A percentile compares a stretch with the other conserved stretches of the same genome.
These are phyloP conservation scores for Ophion costatus DNA, from an alignment of 2,888 invertebrate genomes.

Conservation along the genomic window DNA sequence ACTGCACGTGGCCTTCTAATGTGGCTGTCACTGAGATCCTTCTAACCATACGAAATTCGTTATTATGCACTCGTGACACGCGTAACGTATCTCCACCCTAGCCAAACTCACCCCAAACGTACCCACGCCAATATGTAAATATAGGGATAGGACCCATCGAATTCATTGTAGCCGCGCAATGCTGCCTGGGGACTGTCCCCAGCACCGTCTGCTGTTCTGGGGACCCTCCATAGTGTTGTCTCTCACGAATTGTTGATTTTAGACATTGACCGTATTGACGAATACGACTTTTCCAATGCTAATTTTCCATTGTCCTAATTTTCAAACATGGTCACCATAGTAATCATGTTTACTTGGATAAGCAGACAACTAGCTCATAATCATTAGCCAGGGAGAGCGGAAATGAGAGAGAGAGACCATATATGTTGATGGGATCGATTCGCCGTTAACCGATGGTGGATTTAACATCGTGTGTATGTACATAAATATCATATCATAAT, in stretches of 20 bases:
- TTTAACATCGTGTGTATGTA: not conserved
- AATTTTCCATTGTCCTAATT: too few species aligned
- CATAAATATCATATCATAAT: not conserved
- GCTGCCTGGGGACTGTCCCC: not conserved
- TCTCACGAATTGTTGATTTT: too few species aligned
- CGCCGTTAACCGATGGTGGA: constrained; percentile 23
- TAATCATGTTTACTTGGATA: too few species aligned
- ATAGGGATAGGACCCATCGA: not conserved
- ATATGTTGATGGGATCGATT: not conserved
- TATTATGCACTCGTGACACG: constrained; percentile 57
- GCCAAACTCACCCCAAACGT: not conserved
- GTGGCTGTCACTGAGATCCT: constrained; percentile 35
- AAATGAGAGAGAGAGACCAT: not conserved
- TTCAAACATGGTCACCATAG: too few species aligned
- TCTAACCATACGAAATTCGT: constrained; percentile 47
- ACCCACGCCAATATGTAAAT: not conserved
- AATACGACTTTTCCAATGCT: too few species aligned
- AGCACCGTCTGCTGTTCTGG: too few species aligned
- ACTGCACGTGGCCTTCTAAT: constrained; percentile 59
- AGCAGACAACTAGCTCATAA: too few species aligned
- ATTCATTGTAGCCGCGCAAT: not conserved
- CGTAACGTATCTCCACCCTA: not conserved
- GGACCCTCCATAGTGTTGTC: too few species aligned
- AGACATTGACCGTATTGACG: too few species aligned
- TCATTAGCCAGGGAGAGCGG: too few species aligned